Base-by-base conservation (phyloP, 2,888 invertebrate genomes). In the Euplagia quadripunctaria region DNA sequence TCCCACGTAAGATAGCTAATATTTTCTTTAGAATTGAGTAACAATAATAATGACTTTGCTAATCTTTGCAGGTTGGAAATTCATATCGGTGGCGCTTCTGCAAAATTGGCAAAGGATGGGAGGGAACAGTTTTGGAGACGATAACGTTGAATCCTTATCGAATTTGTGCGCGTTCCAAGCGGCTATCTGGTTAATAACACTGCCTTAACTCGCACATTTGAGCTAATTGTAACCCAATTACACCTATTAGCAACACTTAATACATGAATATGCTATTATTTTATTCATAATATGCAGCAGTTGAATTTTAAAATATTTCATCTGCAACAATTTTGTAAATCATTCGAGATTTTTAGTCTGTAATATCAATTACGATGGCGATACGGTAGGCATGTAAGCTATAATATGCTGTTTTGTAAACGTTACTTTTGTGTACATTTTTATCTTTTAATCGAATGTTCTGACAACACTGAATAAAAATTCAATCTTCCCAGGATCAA, bases 41-140 rank as follows among this genome's bases (percentile, higher is more conserved):
- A 31, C 51, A 70, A 43, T 12, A 11, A 17, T 51, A 52, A 52
- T 73, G 70, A 74, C 73, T 71, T 70, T 71, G 41, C 68, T 79
- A 81, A 81, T 78, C 72, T 78, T 81, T 31, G 9, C 61, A 67
- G 70, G 68, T 79, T 71, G 71, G 65, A 72, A 82, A 79, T 82
- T 75, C 79, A 72, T 75, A 75, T 73, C 76, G 31, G 58, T 84
- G 71, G 68, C 76, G 71, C 74, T 79, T 82, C 74, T 72, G 63
- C 64, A 72, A 68, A 72, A 77, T 77, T 72, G 70, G 65, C 73
- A 70, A 69, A 67, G 75, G 75, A 73, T 74, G 69, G 52, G 64
- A 63, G 51, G 49, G 73, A 76, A 74, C 71, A 75, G 42, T 65
- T 68, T 82, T 75, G 75, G 72, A 55, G 64, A 63, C 64, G 78